Base-by-base conservation (phyloP, 1,140 invertebrate species). In the Antheraea pernyi region DNA sequence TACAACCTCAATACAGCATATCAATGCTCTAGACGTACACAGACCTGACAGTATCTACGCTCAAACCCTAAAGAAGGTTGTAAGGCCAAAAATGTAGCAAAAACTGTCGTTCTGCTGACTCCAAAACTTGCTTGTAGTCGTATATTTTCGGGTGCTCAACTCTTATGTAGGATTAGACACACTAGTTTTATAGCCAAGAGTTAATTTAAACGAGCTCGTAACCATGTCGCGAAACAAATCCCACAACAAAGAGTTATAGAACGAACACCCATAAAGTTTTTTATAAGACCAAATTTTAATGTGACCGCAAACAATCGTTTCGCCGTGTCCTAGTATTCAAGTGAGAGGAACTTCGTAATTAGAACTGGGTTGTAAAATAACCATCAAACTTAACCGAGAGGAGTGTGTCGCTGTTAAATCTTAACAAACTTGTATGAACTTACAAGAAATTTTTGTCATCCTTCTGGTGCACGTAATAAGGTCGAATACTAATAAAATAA, bases 331-430 rank as follows among this genome's bases (percentile, higher is more conserved):
- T 89, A 91, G 80, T 85, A 82, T 84, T 69, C 65, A 70, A 78
- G 75, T 77, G 77, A 81, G 81, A 85, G 82, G 83, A 85, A 84
- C 82, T 81, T 81, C 76, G 78, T 88, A 86, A 91, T 91, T 89
- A 91, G 81, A 83, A 82, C 80, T 78, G 74, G 83, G 82, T 77
- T 82, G 82, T 91, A 91, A 91, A 91, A 91, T 78, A 86, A 83
- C 86, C 86, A 91, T 91, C 86, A 91, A 91, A 87, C 79, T 79
- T 79, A 61, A 81, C 79, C 76, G 80, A 80, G 79, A 85, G 77
- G 80, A 85, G 83, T 83, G 78, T 79, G 77, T 80, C 77, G 76
- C 70, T 82, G 75, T 85, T 79, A 85, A 84, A 70, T 63, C 58
- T 39, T 68, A 16, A 36, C 68, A 46, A 71, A 69, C 30, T 7